Percentiles rank a stretch among this genome's conserved stretches.
Conservation (phyloP, 37 sponge, comb jelly and placozoan species). For the Bolinopsis microptera region DNA sequence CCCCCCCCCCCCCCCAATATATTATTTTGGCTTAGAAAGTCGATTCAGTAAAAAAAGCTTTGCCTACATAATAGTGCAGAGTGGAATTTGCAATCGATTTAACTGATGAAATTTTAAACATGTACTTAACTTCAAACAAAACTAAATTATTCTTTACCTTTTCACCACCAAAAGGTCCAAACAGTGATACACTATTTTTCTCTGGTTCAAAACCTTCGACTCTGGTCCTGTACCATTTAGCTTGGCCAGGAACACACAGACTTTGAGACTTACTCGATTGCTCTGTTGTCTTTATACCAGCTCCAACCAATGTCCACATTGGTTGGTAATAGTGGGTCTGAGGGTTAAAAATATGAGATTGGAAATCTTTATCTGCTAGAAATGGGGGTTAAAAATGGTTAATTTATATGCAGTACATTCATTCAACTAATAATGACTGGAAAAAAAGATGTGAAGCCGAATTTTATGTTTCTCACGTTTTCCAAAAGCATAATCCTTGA, state of each 20-base stretch:
- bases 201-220: constrained; percentile 76
- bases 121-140: constrained; percentile 65
- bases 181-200: constrained; percentile 67
- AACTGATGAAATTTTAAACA: too few relatives aligned
- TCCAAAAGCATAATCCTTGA: too few relatives aligned
- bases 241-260: constrained; percentile 72
- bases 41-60: background rate
- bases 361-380: too few relatives aligned
- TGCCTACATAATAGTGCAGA: background rate
- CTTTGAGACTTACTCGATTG: constrained; percentile 69
- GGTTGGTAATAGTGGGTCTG: constrained; percentile 90
- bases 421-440: too few relatives aligned
- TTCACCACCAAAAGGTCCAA: background rate
- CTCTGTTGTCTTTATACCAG: constrained; percentile 72
- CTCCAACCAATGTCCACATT: constrained; percentile 89
- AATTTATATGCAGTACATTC: too few relatives aligned
- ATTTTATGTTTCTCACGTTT: too few relatives aligned
- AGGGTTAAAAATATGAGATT: background rate
- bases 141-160: constrained; percentile 39
- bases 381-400: too few relatives aligned
- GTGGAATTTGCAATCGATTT: background rate
- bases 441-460: too few relatives aligned
- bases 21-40: background rate
- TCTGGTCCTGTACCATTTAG: constrained; percentile 68
- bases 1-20: too few relatives aligned